Evolutionary conservation across 2,113 vertebrate species (phyloP).

Genomic region (Scomber colias): DNA sequence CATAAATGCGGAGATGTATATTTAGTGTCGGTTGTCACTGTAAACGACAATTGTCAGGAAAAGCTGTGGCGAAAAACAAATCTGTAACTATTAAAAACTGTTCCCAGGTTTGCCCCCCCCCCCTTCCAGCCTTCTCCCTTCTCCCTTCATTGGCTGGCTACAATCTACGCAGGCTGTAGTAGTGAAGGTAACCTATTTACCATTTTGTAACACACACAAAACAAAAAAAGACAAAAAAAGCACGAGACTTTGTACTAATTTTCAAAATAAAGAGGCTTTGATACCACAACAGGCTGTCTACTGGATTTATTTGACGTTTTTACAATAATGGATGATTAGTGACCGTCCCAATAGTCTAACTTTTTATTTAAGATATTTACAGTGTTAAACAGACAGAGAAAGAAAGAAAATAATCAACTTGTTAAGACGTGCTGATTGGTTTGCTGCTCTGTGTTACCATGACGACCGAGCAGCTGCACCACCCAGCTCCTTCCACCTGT

Average conservation of each 20-base stretch:
- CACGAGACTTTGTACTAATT: constrained; percentile 86
- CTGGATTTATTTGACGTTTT: constrained; percentile 63
- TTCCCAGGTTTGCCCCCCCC: not conserved
- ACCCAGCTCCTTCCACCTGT: constrained; percentile 7
- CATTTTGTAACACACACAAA: constrained; percentile 76
- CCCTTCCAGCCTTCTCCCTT: not conserved
- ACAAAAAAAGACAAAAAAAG: constrained; percentile 3
- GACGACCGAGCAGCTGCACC: constrained; percentile 13
- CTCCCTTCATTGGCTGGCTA: constrained; percentile 44
- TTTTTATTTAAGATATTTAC: constrained; percentile 83
- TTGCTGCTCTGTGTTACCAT: constrained; percentile 49
- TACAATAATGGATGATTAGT: constrained; percentile 55
- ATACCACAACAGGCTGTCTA: constrained; percentile 65
- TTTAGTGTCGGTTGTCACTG: not conserved
- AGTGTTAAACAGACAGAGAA: constrained; percentile 70
- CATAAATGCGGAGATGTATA: not conserved
- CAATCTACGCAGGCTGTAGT: constrained; percentile 65
- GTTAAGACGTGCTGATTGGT: constrained; percentile 70
- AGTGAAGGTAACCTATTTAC: constrained; percentile 72
- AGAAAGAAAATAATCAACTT: constrained; percentile 52
- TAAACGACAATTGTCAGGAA: not conserved
- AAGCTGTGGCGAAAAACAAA: not conserved
- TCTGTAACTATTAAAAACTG: not conserved
- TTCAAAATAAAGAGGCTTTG: constrained; percentile 87
- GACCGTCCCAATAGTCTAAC: constrained; percentile 49